A percentile compares a stretch with the other conserved stretches of the same genome.
Conservation (phyloP, 2,888 invertebrate genomes). For the Hipparchia sbordonii region DNA sequence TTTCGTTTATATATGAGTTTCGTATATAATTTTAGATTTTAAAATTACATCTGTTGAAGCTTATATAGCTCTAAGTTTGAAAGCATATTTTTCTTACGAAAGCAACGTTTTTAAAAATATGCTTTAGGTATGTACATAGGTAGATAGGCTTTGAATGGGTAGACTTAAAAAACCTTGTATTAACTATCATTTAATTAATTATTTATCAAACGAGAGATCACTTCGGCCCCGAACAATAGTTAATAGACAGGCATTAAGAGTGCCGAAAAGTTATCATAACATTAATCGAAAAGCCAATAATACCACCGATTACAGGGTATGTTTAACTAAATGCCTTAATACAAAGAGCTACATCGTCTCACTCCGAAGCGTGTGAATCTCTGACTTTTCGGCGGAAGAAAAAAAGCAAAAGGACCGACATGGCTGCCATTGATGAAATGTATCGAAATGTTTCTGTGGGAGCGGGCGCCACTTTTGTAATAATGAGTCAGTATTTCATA, state of each 20-base stretch:
- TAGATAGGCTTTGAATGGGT: too few species aligned
- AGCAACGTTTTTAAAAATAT: too few species aligned
- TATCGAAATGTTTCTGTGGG: conserved; percentile 66
- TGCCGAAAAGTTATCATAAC: conserved; percentile 52
- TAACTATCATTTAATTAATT: too few species aligned
- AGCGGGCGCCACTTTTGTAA: conserved; percentile 64
- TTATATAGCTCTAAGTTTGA: too few species aligned
- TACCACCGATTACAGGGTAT: conserved; percentile 49
- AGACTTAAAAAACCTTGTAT: background rate
- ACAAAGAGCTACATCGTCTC: conserved; percentile 57
- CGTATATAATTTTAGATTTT: too few species aligned
- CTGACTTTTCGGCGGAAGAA: conserved; percentile 39
- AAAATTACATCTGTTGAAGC: too few species aligned
- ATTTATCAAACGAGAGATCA: background rate
- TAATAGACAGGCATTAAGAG: conserved; percentile 6
- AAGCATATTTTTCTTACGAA: too few species aligned
- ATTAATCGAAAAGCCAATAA: conserved; percentile 58
- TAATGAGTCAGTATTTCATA: conserved; percentile 61
- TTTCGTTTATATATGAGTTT: too few species aligned
- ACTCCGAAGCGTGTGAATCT: conserved; percentile 71
- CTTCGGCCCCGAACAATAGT: conserved; percentile 16
- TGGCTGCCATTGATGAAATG: conserved; percentile 65
- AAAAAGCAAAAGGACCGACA: conserved; percentile 47
- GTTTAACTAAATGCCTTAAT: conserved; percentile 52
- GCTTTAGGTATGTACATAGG: too few species aligned